Percentiles rank a stretch among this genome's conserved stretches.
These are phyloP conservation scores for Plecotus auritus DNA, from an alignment of 2,113 vertebrate genomes.

Conservation along the genomic window DNA sequence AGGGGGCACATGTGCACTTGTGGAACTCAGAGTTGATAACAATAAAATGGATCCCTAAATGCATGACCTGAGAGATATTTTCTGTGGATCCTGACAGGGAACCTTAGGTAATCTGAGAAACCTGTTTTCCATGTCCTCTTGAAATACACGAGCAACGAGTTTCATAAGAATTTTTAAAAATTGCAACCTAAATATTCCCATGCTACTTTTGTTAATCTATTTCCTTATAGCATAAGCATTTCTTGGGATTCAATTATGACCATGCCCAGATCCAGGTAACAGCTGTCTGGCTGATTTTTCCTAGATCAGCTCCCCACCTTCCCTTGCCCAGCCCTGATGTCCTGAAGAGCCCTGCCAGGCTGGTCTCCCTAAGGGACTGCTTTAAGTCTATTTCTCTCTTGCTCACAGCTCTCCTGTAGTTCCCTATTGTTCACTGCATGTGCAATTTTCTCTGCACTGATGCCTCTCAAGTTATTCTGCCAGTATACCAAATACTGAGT, in stretches of 20 bases:
- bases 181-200: neutral
- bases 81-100: neutral
- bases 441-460: neutral
- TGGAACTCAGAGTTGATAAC: neutral
- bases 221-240: neutral
- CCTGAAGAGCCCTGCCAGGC: neutral
- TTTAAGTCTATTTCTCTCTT: neutral
- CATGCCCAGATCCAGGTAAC: too few relatives aligned
- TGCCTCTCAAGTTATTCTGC: neutral
- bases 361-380: neutral
- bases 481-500: neutral
- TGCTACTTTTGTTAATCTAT: neutral
- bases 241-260: neutral
- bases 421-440: neutral
- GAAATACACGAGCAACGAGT: neutral
- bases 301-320: neutral
- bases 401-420: neutral
- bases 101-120: neutral
- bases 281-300: neutral
- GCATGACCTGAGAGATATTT: neutral
- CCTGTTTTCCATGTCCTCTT: neutral
- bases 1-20: neutral
- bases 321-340: too few relatives aligned
- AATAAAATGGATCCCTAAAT: neutral
- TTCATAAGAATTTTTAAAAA: neutral